Base-by-base conservation (phyloP, 2,888 invertebrate genomes). In the Temnothorax unifasciatus region DNA sequence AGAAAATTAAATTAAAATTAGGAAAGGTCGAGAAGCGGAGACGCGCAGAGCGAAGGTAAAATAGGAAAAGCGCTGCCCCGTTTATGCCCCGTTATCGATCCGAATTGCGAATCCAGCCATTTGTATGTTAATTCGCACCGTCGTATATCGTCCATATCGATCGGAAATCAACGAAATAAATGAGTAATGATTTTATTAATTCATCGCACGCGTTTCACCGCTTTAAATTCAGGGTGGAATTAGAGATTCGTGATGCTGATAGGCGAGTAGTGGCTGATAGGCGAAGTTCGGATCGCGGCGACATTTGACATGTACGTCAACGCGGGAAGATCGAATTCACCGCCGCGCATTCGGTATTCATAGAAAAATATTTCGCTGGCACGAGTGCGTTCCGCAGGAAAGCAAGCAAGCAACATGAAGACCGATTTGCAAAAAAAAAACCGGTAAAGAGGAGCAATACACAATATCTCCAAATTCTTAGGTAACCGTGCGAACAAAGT, bases 121-220 rank as follows among this genome's bases (percentile, higher is more conserved):
- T 93, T 92, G 91, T 92, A 93, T 93, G 93, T 92, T 92, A 93
- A 93, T 93, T 90, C 90, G 47, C 89, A 88, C 90, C 89, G 88
- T 15, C n/a, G 41, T 25, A 15, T 87, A 15, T 87, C 87, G 34
- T 87, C 88, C 87, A 89, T 84, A 85, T 86, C 85, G 84, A 82
- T 89, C 88, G 88, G 86, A 90, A 92, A 88, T 91, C 87, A 82
- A 84, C 87, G 83, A 83, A 13, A 44, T n/a, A 59, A 71, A 71
- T 44, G 34, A 44, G 34, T 75, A 50, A 74, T n/a, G 25, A 77
- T 68, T 68, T 77, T 75, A 61, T 75, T 77, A 77, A 68, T 52
- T 77, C 76, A 25, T 41, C 52, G 18, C 21, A 34, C 44, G n/a
- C 5, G 59, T 21, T 21, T 34, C 63, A 4, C 29, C 34, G 47